Conservation (phyloP, 2,113 vertebrate species). For the Otolemur garnettii region DNA sequence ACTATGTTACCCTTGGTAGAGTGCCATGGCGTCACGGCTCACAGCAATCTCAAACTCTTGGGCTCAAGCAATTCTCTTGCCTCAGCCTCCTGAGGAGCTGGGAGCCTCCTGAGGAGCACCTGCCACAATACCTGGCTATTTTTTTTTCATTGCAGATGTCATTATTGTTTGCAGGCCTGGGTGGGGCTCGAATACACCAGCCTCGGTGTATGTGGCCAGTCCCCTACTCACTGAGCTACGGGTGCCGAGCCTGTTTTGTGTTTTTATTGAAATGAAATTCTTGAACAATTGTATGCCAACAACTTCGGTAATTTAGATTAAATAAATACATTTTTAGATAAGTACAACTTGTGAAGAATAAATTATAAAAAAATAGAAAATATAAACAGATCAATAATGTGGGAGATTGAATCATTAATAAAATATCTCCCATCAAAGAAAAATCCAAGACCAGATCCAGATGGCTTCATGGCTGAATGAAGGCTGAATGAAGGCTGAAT, state of each 20-base stretch:
- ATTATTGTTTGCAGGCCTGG: too few species aligned
- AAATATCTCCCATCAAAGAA: not conserved
- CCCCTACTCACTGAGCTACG: too few species aligned
- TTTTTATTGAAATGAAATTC: slow-evolving; percentile 21
- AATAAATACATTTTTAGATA: not conserved
- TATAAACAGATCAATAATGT: not conserved
- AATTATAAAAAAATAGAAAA: not conserved
- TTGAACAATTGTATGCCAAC: not conserved
- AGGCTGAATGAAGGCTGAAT: not conserved
- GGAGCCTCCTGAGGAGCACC: too few species aligned
- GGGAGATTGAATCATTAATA: not conserved
- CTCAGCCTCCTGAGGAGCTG: too few species aligned
- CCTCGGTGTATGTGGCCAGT: too few species aligned
- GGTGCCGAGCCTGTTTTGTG: not conserved
- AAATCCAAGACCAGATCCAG: not conserved
- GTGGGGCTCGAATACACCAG: too few species aligned
- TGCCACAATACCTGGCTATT: too few species aligned
- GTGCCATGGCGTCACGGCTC: too few species aligned
- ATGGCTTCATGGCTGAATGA: not conserved
- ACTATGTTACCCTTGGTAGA: too few species aligned
- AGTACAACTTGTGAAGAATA: not conserved
- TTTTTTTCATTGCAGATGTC: too few species aligned
- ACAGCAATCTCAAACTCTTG: too few species aligned
- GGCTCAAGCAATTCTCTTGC: too few species aligned
- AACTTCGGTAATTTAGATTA: not conserved